Evolutionary conservation across 2,888 invertebrate genomes (phyloP), one percentile per base, ranked within the genome.

Genomic region (Andrena camellia): DNA sequence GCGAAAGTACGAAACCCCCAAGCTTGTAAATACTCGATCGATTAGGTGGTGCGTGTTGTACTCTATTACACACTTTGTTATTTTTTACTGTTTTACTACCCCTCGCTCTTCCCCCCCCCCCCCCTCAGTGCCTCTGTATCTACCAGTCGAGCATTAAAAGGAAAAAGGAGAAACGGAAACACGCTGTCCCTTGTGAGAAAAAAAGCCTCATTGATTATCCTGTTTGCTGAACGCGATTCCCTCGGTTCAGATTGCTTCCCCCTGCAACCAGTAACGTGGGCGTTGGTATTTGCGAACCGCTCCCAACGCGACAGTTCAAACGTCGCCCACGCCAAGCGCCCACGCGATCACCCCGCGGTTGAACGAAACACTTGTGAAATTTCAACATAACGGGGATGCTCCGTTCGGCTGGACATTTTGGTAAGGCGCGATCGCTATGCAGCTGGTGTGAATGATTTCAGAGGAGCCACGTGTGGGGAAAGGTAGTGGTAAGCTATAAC

Each of bases 1-100:
- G 33, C 62, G 50, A 77, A 50, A 75, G 10, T 57, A 77, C 23
- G 66, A 59, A 60, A 79, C 50, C 81, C 73, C 68, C 67, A 33
- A 52, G 68, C 68, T 78, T 88, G 87, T 84, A 87, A 87, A 87
- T 87, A 87, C 54, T 84, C 66, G 70, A 60, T 83, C 86, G 83
- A 86, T 83, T 62, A 57, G 80, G 86, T 73, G 78, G 73, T 73
- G 77, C 73, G 78, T 59, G 67, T 48, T 71, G 59, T 50, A 74
- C 48, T 66, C 54, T 62, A 60, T 74, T 71, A 73, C 42, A 69
- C 42, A 62, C 54, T 71, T 70, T 76, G 67, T 71, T 59, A 54
- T 54, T 70, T 50, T 78, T 50, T 71, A 66, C 29, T n/a, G 20
- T 59, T 66, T 54, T 63, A 29, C 54, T 62, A 50, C 29, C 63